These are phyloP conservation scores for Danio rerio DNA, from an alignment of 2,113 vertebrate genomes.

Conservation along the genomic window GRCz12tu NC_133178.1:38293501-38294000, in stretches of 20 bases:
- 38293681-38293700: constrained; percentile 81
- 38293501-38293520: constrained; percentile 16
- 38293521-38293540: constrained; percentile 44
- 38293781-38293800: constrained; percentile 39
- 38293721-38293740: constrained; percentile 59
- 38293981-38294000: constrained; percentile 85
- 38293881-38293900: constrained; percentile 70
- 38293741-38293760: constrained; percentile 61
- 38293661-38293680: constrained; percentile 88
- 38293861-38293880: constrained; percentile 68
- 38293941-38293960: constrained; percentile 86
- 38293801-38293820: constrained; percentile 67
- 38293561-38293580: constrained; percentile 75
- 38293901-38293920: constrained; percentile 76
- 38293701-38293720: constrained; percentile 76
- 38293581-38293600: constrained; percentile 89
- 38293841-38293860: constrained; percentile 62
- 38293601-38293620: constrained; percentile 91
- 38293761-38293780: constrained; percentile 56
- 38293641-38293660: constrained; percentile 96
- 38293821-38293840: constrained; percentile 60
- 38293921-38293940: constrained; percentile 75
- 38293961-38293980: constrained; percentile 70
- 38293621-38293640: constrained; percentile 88
- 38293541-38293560: constrained; percentile 75